phyloP scores from a whole-genome alignment of 1,140 invertebrate species.

The Drosophila murphyi region DNA sequence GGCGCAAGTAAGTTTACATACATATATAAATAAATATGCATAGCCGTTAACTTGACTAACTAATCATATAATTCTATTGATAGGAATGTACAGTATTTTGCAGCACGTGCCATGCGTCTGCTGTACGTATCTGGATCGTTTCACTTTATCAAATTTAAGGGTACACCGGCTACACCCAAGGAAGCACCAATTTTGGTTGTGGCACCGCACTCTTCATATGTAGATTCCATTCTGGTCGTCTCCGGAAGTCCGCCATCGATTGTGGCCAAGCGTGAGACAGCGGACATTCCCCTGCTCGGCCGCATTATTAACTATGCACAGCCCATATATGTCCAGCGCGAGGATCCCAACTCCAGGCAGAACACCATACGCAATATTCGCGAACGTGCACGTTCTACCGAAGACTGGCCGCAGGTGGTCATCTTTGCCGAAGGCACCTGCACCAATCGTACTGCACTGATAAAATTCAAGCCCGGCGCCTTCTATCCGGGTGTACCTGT shows the following conservation, averaged over 20 bases:
- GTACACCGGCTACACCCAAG: constrained; percentile 87
- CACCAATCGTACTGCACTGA: constrained; percentile 96
- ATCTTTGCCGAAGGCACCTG: constrained; percentile 98
- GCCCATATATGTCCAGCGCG: constrained; percentile 96
- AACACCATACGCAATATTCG: constrained; percentile 97
- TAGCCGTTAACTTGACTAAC: background rate
- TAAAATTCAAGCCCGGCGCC: constrained; percentile 97
- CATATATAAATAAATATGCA: too few relatives aligned
- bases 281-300: constrained; percentile 93
- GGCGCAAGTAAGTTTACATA: constrained; percentile 90
- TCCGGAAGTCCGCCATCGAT: constrained; percentile 93
- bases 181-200: constrained; percentile 94
- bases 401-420: constrained; percentile 97
- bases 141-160: constrained; percentile 89
- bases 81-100: constrained; percentile 68
- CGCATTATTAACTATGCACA: constrained; percentile 97
- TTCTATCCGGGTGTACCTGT: constrained; percentile 97
- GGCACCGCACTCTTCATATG: constrained; percentile 95
- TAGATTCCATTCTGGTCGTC: constrained; percentile 93
- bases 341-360: constrained; percentile 95
- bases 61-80: background rate
- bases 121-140: constrained; percentile 93
- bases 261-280: constrained; percentile 93
- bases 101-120: constrained; percentile 86
- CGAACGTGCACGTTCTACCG: constrained; percentile 91